Conservation (phyloP, 1,140 invertebrate species). For the Popillia japonica region DNA sequence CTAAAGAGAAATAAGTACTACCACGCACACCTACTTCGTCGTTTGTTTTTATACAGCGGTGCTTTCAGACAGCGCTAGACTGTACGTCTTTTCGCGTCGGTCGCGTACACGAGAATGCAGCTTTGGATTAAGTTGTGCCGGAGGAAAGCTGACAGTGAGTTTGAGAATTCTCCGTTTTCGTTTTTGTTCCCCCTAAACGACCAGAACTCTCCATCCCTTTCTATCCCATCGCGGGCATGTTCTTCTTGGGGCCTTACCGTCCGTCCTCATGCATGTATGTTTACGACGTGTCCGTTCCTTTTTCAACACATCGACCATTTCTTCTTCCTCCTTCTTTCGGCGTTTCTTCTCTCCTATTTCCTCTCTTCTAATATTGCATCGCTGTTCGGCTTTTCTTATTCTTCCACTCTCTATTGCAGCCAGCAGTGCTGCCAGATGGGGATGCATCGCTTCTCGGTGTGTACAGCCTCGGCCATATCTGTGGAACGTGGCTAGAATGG, state of each 20-base stretch:
- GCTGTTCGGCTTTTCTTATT: background rate
- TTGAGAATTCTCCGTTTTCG: slow-evolving; percentile 33
- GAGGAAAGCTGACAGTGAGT: slow-evolving; percentile 39
- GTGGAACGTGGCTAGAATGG: no score
- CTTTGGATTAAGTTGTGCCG: slow-evolving; percentile 38
- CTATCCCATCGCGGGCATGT: background rate
- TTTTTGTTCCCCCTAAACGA: slow-evolving; percentile 34
- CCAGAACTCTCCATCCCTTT: slow-evolving; percentile 15
- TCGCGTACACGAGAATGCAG: slow-evolving; percentile 24
- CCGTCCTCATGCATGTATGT: background rate
- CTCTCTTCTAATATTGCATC: slow-evolving; percentile 17
- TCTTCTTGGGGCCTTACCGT: background rate
- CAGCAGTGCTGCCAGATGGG: slow-evolving; percentile 7
- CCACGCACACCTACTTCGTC: background rate
- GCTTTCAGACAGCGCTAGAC: background rate
- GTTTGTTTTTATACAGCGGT: background rate
- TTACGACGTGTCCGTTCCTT: slow-evolving; percentile 30
- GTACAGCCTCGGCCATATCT: background rate
- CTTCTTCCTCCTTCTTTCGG: background rate
- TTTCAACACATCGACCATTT: slow-evolving; percentile 16
- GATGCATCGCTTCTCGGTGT: background rate
- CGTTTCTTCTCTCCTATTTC: slow-evolving; percentile 20
- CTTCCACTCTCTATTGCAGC: slow-evolving; percentile 3
- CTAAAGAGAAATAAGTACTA: background rate
- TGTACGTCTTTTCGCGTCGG: slow-evolving; percentile 30